Conservation (phyloP, 2,797 vertebrate species). For the Alosa sapidissima region DNA sequence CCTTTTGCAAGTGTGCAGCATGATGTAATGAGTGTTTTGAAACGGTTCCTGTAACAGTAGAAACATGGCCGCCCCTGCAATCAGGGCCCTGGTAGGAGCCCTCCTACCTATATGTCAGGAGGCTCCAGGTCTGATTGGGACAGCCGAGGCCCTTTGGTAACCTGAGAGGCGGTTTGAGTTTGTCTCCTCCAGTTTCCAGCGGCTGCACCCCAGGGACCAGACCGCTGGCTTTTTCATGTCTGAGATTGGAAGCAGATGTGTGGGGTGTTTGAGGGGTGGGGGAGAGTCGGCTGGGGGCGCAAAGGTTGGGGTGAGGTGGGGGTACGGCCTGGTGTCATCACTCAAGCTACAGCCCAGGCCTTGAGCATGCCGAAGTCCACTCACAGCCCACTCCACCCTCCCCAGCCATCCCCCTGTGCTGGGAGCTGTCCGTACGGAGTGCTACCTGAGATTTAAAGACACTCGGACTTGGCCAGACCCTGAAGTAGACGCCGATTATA, state of each 20-base stretch:
- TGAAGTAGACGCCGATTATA: background rate
- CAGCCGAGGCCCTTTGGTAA: constrained; percentile 56
- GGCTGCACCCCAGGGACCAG: constrained; percentile 56
- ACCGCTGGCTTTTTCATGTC: constrained; percentile 76
- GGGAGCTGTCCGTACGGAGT: background rate
- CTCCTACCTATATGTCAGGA: constrained; percentile 44
- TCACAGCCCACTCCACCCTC: background rate
- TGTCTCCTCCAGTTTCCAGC: constrained; percentile 55
- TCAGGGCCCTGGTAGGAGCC: background rate
- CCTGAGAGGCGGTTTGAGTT: constrained; percentile 66
- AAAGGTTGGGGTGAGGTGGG: constrained; percentile 38
- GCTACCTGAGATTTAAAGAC: background rate
- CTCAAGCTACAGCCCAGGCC: constrained; percentile 61
- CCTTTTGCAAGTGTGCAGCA: background rate
- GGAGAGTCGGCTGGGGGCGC: background rate
- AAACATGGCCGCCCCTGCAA: constrained; percentile 16
- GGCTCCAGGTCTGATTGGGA: background rate
- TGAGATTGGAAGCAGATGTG: constrained; percentile 80
- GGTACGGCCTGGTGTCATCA: constrained; percentile 74
- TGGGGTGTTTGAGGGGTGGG: constrained; percentile 26
- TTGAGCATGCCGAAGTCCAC: background rate
- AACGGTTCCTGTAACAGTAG: background rate
- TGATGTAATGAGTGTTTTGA: background rate
- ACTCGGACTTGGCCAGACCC: background rate
- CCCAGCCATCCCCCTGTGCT: background rate